Evolutionary conservation across 2,113 vertebrate species (phyloP).

Genomic region (Geococcyx californianus): DNA sequence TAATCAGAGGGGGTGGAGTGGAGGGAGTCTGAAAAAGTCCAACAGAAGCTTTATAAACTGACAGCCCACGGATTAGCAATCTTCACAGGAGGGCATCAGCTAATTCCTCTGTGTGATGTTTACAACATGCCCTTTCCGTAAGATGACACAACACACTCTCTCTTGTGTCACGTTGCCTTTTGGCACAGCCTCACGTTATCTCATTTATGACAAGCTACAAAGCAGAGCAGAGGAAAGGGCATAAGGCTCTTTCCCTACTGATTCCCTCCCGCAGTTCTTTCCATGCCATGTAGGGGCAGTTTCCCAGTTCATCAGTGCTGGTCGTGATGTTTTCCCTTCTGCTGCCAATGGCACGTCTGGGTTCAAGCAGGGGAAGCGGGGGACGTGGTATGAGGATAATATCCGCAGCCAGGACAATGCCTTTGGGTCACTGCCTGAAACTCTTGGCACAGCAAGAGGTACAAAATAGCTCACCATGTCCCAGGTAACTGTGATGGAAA

Average conservation of each 20-base stretch:
- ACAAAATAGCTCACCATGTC: not conserved
- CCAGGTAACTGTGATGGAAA: not conserved
- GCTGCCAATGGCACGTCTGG: not conserved
- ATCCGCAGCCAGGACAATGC: not conserved
- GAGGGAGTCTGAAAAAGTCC: not conserved
- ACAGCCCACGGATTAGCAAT: not conserved
- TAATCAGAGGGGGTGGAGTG: not conserved
- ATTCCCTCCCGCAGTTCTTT: not conserved
- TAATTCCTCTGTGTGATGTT: not conserved
- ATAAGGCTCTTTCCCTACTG: not conserved
- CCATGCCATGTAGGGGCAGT: conserved; percentile 29
- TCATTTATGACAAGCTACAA: not conserved
- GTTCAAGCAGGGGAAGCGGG: not conserved
- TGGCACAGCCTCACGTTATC: conserved; percentile 12
- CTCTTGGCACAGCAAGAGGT: not conserved
- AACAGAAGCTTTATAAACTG: not conserved
- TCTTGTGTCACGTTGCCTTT: conserved; percentile 6
- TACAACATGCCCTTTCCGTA: not conserved
- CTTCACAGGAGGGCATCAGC: not conserved
- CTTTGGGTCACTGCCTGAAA: not conserved
- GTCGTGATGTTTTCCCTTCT: not conserved
- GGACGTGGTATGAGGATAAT: not conserved
- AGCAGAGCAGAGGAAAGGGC: not conserved
- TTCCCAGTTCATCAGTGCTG: not conserved
- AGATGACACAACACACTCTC: not conserved